Conservation (phyloP, 2,113 vertebrate genomes). For the Sturnira hondurensis region DNA sequence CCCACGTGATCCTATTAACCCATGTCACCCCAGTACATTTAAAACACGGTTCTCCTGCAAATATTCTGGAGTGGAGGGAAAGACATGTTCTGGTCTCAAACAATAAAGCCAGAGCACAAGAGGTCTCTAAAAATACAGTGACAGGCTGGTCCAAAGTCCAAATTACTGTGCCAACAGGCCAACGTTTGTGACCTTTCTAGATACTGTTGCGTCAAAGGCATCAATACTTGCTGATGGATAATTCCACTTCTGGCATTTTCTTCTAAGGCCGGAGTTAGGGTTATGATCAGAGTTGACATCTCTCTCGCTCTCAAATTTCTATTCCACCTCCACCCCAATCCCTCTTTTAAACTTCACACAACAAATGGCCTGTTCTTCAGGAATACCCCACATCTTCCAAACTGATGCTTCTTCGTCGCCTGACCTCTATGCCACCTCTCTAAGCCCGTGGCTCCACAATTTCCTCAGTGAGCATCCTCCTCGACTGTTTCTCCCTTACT, state of each 20-base stretch:
- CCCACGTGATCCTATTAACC: neutral
- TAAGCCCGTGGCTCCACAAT: neutral
- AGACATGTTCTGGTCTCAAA: neutral
- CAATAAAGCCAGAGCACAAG: neutral
- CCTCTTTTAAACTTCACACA: neutral
- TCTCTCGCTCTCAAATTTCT: neutral
- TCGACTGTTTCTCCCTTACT: neutral
- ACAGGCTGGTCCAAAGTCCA: neutral
- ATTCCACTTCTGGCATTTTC: constrained; percentile 45
- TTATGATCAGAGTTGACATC: neutral
- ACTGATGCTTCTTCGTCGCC: accelerated
- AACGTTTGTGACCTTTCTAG: constrained; percentile 3
- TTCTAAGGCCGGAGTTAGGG: neutral
- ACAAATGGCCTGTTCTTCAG: neutral
- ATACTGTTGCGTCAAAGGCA: constrained; percentile 4
- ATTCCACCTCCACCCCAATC: neutral
- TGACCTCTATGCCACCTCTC: neutral
- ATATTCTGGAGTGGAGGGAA: neutral
- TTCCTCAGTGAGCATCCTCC: neutral
- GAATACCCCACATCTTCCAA: neutral
- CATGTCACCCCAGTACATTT: neutral
- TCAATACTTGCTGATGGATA: constrained; percentile 9
- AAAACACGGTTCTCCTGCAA: neutral
- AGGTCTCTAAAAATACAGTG: neutral
- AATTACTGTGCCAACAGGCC: neutral